A percentile compares a stretch with the other conserved stretches of the same genome.
These are phyloP conservation scores for Neoitamus cyanurus DNA, from an alignment of 2,888 invertebrate genomes.

Conservation along the genomic window DNA sequence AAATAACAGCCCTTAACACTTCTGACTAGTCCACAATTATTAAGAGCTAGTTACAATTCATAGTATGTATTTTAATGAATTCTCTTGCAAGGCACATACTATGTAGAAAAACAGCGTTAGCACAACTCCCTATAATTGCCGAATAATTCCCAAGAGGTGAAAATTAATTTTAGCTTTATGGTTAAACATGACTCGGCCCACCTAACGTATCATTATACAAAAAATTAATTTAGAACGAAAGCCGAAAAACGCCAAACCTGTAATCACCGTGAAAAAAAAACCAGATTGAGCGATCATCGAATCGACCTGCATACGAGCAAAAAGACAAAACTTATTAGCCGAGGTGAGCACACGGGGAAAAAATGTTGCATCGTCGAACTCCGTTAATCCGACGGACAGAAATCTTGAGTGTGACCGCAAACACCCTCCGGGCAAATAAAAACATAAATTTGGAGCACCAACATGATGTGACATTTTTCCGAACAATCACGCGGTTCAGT, in stretches of 20 bases:
- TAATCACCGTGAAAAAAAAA: not conserved
- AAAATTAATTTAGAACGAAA: not conserved
- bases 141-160: not conserved
- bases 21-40: too few relatives aligned
- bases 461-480: conserved; percentile 12
- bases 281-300: not conserved
- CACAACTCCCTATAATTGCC: not conserved
- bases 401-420: not conserved
- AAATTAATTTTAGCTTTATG: not conserved
- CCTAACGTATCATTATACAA: not conserved
- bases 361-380: not conserved
- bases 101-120: not conserved
- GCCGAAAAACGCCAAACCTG: not conserved
- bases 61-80: not conserved
- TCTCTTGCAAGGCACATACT: not conserved
- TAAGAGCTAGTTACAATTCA: too few relatives aligned
- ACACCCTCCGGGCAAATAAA: not conserved
- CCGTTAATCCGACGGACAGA: not conserved
- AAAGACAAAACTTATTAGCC: not conserved
- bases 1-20: too few relatives aligned
- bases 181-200: not conserved
- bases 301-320: not conserved
- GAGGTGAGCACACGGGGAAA: not conserved
- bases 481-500: conserved; percentile 21
- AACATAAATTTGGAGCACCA: not conserved